phyloP scores from a whole-genome alignment of 2,797 vertebrate genomes.

The Halcyon smyrnensis region DNA sequence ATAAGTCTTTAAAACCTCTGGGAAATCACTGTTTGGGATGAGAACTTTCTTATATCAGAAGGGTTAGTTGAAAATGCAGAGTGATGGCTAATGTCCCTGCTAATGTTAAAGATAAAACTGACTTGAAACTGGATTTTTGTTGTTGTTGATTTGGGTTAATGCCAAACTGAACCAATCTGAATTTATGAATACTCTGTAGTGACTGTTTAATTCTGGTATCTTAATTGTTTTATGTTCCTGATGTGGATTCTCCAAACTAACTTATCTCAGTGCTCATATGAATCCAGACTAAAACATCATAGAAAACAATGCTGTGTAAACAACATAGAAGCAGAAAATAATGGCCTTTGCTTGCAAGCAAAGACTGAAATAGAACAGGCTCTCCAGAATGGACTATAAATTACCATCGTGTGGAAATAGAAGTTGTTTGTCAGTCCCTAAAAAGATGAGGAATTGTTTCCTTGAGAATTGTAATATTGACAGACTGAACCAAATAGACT shows the following conservation, averaged over 20 bases:
- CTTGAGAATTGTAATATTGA: fast-evolving
- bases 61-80: not conserved
- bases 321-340: not conserved
- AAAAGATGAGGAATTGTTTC: not conserved
- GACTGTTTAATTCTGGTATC: not conserved
- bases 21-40: not conserved
- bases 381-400: not conserved
- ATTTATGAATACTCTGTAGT: not conserved
- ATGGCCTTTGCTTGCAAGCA: not conserved
- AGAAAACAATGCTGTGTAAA: not conserved
- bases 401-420: not conserved
- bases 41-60: not conserved
- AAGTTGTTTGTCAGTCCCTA: not conserved
- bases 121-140: not conserved
- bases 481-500: not conserved
- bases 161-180: not conserved
- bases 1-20: not conserved
- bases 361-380: not conserved
- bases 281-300: not conserved
- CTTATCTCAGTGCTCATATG: not conserved
- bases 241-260: not conserved
- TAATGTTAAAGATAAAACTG: not conserved
- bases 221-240: not conserved
- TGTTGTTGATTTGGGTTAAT: not conserved
- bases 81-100: not conserved